A percentile compares a stretch with the other conserved stretches of the same genome.
Conservation (phyloP, 2,888 invertebrate genomes). For the Eupithecia subfuscata region DNA sequence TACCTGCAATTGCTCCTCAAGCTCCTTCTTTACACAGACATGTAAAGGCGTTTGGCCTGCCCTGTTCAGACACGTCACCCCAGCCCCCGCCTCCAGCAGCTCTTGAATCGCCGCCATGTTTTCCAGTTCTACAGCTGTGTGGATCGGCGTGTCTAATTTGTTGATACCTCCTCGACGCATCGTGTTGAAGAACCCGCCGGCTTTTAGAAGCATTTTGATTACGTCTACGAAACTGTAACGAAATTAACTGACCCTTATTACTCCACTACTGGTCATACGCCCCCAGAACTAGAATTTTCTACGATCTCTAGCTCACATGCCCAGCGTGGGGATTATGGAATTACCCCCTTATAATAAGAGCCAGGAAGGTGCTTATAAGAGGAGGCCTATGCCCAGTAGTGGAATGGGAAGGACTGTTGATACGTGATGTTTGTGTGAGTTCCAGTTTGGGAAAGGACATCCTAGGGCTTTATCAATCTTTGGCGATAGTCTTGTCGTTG, state of each 20-base stretch:
- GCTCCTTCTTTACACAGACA: constrained; percentile 73
- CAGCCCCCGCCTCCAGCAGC: constrained; percentile 71
- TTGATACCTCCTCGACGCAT: constrained; percentile 48
- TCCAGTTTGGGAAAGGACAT: too few species aligned
- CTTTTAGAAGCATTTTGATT: constrained; percentile 61
- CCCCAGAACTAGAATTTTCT: too few species aligned
- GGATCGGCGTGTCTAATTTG: constrained; percentile 73
- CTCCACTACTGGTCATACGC: too few species aligned
- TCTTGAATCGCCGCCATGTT: constrained; percentile 71
- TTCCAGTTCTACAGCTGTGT: constrained; percentile 78
- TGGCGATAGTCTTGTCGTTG: too few species aligned
- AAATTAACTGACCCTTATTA: background rate
- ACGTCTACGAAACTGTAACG: constrained; percentile 60
- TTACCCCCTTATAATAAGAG: too few species aligned
- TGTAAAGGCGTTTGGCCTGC: constrained; percentile 80
- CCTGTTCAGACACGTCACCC: constrained; percentile 68
- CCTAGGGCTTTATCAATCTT: too few species aligned
- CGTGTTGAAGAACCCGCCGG: constrained; percentile 59
- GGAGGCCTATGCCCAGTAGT: too few species aligned
- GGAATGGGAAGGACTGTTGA: too few species aligned
- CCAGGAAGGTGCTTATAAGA: too few species aligned
- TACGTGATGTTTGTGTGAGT: too few species aligned
- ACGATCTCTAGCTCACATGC: too few species aligned
- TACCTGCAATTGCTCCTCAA: constrained; percentile 72
- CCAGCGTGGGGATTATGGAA: too few species aligned